These are phyloP conservation scores for Phrynocephalus versicolor DNA, from an alignment of 2,113 vertebrate species.

Conservation along the genomic window DNA sequence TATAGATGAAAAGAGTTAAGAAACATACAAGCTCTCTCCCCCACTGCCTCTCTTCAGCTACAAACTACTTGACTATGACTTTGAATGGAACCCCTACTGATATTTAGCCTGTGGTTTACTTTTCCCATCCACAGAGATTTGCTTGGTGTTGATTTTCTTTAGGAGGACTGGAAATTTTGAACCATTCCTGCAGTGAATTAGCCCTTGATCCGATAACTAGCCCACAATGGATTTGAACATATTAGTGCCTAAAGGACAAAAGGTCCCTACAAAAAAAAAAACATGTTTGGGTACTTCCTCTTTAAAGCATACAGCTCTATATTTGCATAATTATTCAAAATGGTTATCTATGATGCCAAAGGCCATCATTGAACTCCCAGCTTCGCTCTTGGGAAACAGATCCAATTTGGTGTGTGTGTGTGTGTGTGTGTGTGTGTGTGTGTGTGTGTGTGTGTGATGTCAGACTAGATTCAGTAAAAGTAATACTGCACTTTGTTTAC, in stretches of 20 bases:
- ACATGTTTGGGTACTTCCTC: background rate
- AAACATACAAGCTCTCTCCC: conserved; percentile 40
- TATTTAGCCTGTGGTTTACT: conserved; percentile 60
- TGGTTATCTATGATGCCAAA: background rate
- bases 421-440: background rate
- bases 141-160: background rate
- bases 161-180: conserved; percentile 53
- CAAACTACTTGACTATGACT: conserved; percentile 58
- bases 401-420: background rate
- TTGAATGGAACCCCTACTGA: conserved; percentile 49
- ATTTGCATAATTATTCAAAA: conserved; percentile 10
- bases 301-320: background rate
- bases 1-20: conserved; percentile 59
- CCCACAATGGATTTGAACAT: conserved; percentile 57
- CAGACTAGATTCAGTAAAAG: background rate
- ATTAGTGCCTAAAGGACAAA: conserved; percentile 28
- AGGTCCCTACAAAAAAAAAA: background rate
- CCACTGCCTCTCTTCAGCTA: conserved; percentile 41
- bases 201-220: conserved; percentile 47
- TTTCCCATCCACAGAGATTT: conserved; percentile 60
- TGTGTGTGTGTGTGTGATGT: background rate
- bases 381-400: background rate
- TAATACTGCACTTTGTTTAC: background rate
- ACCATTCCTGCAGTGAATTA: conserved; percentile 41
- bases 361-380: background rate